Base-by-base conservation (phyloP, 2,888 invertebrate species). In the Drosophila austrosaltans region DNA sequence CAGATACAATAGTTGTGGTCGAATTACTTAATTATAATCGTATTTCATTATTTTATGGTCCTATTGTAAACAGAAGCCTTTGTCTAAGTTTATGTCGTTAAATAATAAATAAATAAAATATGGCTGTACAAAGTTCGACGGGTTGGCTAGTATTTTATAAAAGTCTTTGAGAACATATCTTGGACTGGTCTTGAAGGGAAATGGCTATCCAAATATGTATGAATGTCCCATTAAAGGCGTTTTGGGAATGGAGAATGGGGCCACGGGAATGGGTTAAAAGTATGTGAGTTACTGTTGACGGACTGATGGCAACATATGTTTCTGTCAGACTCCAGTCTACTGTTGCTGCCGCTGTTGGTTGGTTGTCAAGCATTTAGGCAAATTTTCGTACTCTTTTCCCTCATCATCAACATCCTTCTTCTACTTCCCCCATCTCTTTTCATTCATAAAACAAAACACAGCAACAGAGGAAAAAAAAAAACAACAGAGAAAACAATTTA, bases 311-410 rank as follows among this genome's bases (percentile, higher is more conserved):
- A 76, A 81, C 85, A 88, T 83, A 86, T 85, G 85, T 86, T 86
- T 61, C 75, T 83, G 84, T 86, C 84, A 85, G 78, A 74, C 70
- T 83, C 16, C 5, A 61, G 40, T 48, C 63, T 57, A 59, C 69
- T 71, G 66, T 66, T 66, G 70, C 61, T 59, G 48, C 22, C 67
- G 64, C 62, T 39, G 54, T 22, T 66, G 32, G 79, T 76, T 72
- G 77, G 76, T 83, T 83, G 78, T 77, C 70, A 78, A 82, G 80
- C 90, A 88, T 90, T 90, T 90, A 90, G 88, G 84, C 89, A 90
- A 90, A 90, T 90, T 90, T 86, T 82, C 88, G 82, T 89, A 81
- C 81, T 77, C 75, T 75, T 78, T 81, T 80, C 59, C 60, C 62
- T 73, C 76, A 77, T 16, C 36, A 36, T 36, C 36, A 10, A 8